Evolutionary conservation across 2,797 vertebrate species (phyloP).

Genomic region (Danionella dracula): DNA sequence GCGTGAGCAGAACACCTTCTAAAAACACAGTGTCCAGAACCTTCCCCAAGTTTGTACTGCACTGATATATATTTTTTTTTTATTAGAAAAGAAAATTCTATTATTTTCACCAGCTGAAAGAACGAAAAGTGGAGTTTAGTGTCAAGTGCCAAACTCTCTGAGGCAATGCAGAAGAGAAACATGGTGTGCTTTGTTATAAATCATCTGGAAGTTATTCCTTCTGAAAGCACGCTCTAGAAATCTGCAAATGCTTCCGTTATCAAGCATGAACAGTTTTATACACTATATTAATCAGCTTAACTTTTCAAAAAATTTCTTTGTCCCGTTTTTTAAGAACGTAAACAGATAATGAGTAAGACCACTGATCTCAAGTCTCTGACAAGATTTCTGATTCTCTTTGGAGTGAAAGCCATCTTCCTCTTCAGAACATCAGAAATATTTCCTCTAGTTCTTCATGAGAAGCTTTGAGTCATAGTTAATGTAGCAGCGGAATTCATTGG

Average conservation of each 20-base stretch:
- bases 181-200: not conserved
- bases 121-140: not conserved
- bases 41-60: not conserved
- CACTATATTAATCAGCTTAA: too few species aligned
- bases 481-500: slow-evolving; percentile 90
- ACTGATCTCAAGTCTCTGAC: not conserved
- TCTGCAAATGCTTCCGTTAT: too few species aligned
- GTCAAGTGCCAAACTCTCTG: not conserved
- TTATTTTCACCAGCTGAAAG: not conserved
- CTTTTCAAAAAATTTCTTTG: too few species aligned
- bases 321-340: too few species aligned
- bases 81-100: not conserved
- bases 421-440: too few species aligned
- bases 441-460: slow-evolving; percentile 44
- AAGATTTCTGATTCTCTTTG: not conserved
- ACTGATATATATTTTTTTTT: not conserved
- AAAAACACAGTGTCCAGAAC: not conserved
- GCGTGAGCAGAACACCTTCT: slow-evolving; percentile 52
- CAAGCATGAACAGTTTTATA: too few species aligned
- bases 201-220: too few species aligned
- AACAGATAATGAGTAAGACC: too few species aligned
- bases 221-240: too few species aligned
- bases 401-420: too few species aligned
- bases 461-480: slow-evolving; percentile 83
- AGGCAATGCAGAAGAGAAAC: not conserved